These are phyloP conservation scores for Pomatostomus ruficeps DNA, from an alignment of 2,113 vertebrate species.

Conservation along the genomic window DNA sequence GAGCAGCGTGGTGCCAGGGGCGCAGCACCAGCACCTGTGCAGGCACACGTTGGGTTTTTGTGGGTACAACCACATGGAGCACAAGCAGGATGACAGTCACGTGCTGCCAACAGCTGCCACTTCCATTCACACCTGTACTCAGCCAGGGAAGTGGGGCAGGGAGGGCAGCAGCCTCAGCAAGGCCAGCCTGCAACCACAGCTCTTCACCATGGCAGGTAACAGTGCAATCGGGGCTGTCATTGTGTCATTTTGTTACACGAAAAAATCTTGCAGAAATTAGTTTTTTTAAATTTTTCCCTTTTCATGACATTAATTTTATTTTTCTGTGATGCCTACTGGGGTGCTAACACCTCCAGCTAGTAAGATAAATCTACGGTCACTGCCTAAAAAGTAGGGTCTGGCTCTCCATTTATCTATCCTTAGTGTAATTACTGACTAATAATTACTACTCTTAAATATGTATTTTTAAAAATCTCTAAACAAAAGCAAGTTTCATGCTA, in stretches of 20 bases:
- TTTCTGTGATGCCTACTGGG: background rate
- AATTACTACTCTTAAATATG: background rate
- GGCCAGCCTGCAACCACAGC: background rate
- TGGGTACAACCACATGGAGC: background rate
- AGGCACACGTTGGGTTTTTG: background rate
- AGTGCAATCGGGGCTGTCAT: fast-evolving
- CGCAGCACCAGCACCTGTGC: background rate
- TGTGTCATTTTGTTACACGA: background rate
- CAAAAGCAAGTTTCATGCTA: background rate
- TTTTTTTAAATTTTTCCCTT: background rate
- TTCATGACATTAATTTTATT: background rate
- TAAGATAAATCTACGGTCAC: background rate
- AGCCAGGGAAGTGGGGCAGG: background rate
- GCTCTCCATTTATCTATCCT: background rate
- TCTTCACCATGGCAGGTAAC: background rate
- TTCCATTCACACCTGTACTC: background rate
- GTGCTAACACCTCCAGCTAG: background rate
- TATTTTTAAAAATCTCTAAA: background rate
- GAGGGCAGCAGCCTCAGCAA: background rate
- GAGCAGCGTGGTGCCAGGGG: background rate
- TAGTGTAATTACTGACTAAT: background rate
- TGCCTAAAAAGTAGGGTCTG: background rate
- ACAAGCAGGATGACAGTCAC: background rate
- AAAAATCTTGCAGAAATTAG: background rate
- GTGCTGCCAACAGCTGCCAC: fast-evolving